Conservation (phyloP, 1,140 invertebrate species). For the Formica selysi region DNA sequence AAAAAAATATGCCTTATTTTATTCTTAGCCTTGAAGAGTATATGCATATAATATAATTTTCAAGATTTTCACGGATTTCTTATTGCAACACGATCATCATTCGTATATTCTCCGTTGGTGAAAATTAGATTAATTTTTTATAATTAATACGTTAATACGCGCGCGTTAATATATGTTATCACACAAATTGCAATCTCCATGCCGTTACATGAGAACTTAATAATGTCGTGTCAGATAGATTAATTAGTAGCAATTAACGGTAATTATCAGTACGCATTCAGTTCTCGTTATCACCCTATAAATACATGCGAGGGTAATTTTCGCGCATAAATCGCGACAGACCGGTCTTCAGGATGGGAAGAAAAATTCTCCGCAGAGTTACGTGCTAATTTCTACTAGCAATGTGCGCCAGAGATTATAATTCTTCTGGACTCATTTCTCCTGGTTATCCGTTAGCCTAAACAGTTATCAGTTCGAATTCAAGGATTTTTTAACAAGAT, state of each 20-base stretch:
- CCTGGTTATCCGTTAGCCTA: background rate
- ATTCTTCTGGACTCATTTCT: constrained; percentile 29
- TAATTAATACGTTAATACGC: too few species aligned
- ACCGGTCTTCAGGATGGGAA: constrained; percentile 52
- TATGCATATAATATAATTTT: constrained; percentile 1
- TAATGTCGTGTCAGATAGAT: constrained; percentile 55
- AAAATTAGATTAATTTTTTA: constrained; percentile 60
- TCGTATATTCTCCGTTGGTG: constrained; percentile 16
- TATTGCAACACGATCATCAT: background rate
- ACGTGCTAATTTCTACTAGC: constrained; percentile 41
- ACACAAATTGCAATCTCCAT: constrained; percentile 42
- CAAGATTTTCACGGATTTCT: constrained; percentile 19
- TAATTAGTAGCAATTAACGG: constrained; percentile 56
- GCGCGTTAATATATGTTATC: constrained; percentile 43
- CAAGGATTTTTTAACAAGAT: background rate
- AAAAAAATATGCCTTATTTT: background rate
- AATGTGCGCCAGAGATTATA: background rate
- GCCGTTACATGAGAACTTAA: constrained; percentile 37
- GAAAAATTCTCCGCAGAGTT: background rate
- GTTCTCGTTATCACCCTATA: constrained; percentile 54
- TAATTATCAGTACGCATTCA: constrained; percentile 43
- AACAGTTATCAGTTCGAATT: constrained; percentile 58
- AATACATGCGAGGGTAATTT: constrained; percentile 50
- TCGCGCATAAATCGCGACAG: constrained; percentile 33
- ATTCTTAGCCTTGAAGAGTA: background rate